Base-by-base conservation (phyloP, 2,888 invertebrate genomes). In the Agrotis ipsilon region DNA sequence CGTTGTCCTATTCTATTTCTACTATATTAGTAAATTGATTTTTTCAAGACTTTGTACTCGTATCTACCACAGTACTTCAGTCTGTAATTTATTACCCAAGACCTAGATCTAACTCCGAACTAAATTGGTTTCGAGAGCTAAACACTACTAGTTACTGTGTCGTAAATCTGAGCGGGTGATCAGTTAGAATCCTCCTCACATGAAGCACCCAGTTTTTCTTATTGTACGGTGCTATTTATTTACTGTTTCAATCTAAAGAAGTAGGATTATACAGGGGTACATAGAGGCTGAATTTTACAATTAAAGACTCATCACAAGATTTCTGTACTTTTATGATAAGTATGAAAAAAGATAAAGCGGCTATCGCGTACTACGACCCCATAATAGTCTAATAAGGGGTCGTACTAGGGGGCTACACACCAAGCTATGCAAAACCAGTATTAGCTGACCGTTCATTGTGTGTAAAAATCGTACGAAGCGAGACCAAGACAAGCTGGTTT, bases 81-180 rank as follows among this genome's bases (percentile, higher is more conserved):
- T 63, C 43, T 19, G n/a, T 51, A 43, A 39, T 43, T 51, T 27
- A 27, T 48, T 14, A 43, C 39, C 5, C 5, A 66, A 43, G 24
- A 49, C 18, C n/a, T 4, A 32, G 18, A 69, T 49, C 13, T 48
- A 32, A 64, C 14, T 68, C n/a, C 11, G 16, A 21, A 51, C 32
- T 24, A 48, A 61, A 62, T 76, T 75, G n/a, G 27, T 66, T 66
- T 58, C 52, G 48, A 52, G 45, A 74, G 51, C 48, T 63, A 55
- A 65, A 66, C 19, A 57, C 64, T 45, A 57, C 49, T 64, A 24
- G 32, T 52, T 52, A 52, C 52, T n/a, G 21, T 7, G 51, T 66
- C 27, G 58, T 66, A 67, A 51, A 73, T 73, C 65, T 48, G 46
- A 59, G 16, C 57, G 21, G 27, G 19, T 74, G 46, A 66, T 66